Conservation (phyloP, 2,797 vertebrate genomes). For the Euphonia xanthogaster region DNA sequence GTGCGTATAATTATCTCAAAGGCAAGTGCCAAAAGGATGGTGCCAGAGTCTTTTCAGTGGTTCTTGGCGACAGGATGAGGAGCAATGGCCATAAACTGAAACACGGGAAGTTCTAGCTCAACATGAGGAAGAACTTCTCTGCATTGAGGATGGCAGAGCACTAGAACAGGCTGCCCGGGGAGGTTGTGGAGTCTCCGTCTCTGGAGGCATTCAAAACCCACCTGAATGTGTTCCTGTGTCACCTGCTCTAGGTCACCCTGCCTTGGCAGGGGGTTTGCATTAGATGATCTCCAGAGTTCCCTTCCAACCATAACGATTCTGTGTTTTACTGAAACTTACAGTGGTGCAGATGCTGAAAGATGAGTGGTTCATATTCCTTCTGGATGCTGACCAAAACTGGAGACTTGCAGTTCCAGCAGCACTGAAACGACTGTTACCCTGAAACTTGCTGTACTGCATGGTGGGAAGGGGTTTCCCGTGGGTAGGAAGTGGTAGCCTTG, state of each 20-base stretch:
- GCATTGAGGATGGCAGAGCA: background rate
- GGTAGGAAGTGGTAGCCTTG: background rate
- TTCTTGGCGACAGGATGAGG: background rate
- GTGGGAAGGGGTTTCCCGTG: fast-evolving
- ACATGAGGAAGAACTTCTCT: background rate
- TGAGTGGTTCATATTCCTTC: background rate
- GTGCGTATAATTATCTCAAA: background rate
- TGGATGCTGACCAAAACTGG: background rate
- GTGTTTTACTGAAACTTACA: background rate
- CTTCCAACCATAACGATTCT: background rate
- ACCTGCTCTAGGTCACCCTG: background rate
- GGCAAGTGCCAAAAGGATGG: too few species aligned
- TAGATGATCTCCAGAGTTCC: background rate
- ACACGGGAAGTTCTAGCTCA: background rate
- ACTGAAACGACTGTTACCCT: background rate
- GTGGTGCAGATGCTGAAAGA: background rate
- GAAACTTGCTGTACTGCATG: fast-evolving
- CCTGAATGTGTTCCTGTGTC: background rate
- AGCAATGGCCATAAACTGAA: background rate
- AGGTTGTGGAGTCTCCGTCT: fast-evolving
- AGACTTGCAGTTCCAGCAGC: background rate
- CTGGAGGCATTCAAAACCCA: background rate
- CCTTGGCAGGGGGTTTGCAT: background rate
- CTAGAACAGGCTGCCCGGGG: background rate
- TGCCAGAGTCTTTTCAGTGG: background rate